Evolutionary conservation across 2,888 invertebrate species (phyloP), one percentile per base, ranked within the genome.

Genomic region (Euzophera pinguis): DNA sequence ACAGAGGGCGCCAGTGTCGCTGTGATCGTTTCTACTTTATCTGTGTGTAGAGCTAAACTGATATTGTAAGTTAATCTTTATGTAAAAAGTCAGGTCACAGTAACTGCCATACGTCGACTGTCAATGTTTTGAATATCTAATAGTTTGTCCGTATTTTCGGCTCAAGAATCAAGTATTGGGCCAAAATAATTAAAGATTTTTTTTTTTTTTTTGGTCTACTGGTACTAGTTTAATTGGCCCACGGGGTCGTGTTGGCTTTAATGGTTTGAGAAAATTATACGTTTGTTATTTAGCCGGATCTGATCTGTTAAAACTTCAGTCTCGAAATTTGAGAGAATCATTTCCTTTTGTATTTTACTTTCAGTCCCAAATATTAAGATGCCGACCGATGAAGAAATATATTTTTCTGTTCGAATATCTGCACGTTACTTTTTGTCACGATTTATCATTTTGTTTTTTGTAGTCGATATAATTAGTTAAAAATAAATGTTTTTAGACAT

Each of bases 71-170:
- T 52, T 54, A 53, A 55, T 42, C 38, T 52, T 37, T 14, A 52
- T 58, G 52, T 56, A 54, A 48, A 47, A 52, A 53, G 50, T 38
- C 38, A 41, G 48, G 17, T 13, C 65, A 60, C 69, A 54, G 64
- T 63, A 64, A 77, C 82, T 80, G 83, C 78, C 83, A 78, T 75
- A 73, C 66, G 67, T 65, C 58, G 75, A 76, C 71, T 78, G 76
- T 71, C 66, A 70, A 58, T 58, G 63, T 54, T 61, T 64, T 63
- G 59, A 50, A 54, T 50, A 50, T 57, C 38, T 47, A 51, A 52
- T 34, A 45, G 35, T 54, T 49, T 29, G 13, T 53, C 52, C 56
- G 29, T n/a, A 3, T 22, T 27, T 58, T 65, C 68, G 62, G 76
- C 75, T 77, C 75, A 71, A 74, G 56, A 53, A 3, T 22, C 22